Evolutionary conservation across 35 echinoderm and acorn worm genomes (phyloP).

Genomic region (Amphiura filiformis): DNA sequence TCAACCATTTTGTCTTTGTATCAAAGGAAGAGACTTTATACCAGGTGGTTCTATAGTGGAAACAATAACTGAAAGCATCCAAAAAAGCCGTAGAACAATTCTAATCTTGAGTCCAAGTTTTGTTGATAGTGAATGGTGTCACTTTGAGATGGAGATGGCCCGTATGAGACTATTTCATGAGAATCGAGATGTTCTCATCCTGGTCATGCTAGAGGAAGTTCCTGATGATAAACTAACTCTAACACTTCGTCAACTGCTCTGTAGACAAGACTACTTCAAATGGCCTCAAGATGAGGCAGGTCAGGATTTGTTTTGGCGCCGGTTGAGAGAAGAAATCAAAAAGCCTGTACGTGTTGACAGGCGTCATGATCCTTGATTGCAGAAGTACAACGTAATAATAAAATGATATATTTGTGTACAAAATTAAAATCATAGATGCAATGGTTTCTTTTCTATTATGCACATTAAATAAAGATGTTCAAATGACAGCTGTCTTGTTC

Average conservation of each 20-base stretch:
- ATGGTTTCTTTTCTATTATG: too few species aligned
- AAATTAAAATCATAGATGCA: too few species aligned
- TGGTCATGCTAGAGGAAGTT: not conserved
- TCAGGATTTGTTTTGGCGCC: not conserved
- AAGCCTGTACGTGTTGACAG: not conserved
- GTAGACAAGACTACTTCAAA: not conserved
- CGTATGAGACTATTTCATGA: not conserved
- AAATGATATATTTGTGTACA: too few species aligned
- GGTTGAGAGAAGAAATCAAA: not conserved
- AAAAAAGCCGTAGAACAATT: not conserved
- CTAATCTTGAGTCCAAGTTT: not conserved
- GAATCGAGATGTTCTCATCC: not conserved
- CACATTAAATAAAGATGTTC: too few species aligned
- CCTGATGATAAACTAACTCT: not conserved
- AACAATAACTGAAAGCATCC: not conserved
- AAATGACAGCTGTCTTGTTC: too few species aligned
- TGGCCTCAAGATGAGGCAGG: not conserved
- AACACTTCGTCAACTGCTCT: not conserved
- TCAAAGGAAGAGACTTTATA: not conserved
- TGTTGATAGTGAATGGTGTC: not conserved
- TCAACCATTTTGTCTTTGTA: not conserved
- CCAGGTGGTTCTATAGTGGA: not conserved
- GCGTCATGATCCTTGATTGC: not conserved
- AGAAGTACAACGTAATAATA: too few species aligned
- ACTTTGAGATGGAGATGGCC: not conserved